Conservation (phyloP, 2,113 vertebrate genomes). For the Ceratotherium simum region DNA sequence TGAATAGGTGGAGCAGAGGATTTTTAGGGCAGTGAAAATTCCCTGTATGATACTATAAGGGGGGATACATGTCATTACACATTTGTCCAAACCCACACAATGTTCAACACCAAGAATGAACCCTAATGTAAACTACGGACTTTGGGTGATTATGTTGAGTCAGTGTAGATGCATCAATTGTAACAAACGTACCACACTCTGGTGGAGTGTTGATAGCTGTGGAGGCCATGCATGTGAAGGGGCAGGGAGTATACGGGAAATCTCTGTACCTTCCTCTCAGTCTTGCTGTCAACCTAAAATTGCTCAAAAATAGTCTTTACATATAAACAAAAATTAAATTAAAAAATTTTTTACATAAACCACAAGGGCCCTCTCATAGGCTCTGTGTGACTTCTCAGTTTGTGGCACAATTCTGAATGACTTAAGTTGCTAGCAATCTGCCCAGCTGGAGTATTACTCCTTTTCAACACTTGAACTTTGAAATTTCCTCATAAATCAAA, state of each 20-base stretch:
- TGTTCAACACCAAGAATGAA: background rate
- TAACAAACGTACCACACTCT: rapidly evolving
- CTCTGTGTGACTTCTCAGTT: background rate
- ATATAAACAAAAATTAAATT: background rate
- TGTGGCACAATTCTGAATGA: background rate
- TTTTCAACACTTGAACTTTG: background rate
- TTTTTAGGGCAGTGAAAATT: background rate
- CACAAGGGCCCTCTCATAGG: background rate
- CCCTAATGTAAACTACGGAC: background rate
- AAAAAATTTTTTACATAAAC: background rate
- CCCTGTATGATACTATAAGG: background rate
- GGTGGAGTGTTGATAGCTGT: background rate
- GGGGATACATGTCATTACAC: background rate
- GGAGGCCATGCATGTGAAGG: no score
- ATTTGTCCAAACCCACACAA: background rate
- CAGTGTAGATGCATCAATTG: rapidly evolving
- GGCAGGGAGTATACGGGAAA: rapidly evolving
- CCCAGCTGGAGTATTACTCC: background rate
- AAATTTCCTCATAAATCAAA: background rate
- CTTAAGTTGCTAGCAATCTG: background rate
- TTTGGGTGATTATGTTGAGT: background rate
- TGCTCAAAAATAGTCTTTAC: background rate
- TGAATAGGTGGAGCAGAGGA: background rate
- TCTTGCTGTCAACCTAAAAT: background rate
- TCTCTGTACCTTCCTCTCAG: background rate